A percentile compares a stretch with the other conserved stretches of the same genome.
phyloP scores from a whole-genome alignment of 2,888 invertebrate genomes.

The Drosophila mercatorum region DNA sequence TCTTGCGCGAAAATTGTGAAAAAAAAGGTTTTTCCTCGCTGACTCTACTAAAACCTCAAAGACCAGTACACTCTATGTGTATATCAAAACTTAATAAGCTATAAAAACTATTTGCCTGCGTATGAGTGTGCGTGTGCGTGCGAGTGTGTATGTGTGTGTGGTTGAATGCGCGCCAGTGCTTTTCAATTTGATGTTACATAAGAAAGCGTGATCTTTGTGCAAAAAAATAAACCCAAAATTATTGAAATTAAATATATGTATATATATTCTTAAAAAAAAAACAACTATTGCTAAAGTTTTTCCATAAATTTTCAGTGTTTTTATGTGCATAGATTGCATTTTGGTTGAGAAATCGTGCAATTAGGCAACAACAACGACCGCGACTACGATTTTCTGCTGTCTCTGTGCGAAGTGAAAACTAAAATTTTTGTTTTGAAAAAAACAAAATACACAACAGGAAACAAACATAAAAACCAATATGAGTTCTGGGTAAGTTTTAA shows the following conservation, averaged over 20 bases:
- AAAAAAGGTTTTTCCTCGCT: constrained; percentile 61
- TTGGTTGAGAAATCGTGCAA: constrained; percentile 61
- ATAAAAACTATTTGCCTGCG: constrained; percentile 28
- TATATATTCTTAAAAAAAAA: constrained; percentile 2
- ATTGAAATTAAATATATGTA: constrained; percentile 1
- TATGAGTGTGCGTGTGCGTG: not conserved
- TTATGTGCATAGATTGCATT: constrained; percentile 63
- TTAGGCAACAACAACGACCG: constrained; percentile 49
- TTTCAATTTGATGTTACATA: constrained; percentile 59
- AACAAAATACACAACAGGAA: constrained; percentile 10
- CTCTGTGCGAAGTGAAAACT: constrained; percentile 29
- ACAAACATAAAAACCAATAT: constrained; percentile 40
- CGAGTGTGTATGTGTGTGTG: constrained; percentile 16
- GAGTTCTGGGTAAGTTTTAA: constrained; percentile 69
- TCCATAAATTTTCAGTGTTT: constrained; percentile 69
- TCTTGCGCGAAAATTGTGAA: constrained; percentile 63
- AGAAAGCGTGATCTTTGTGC: constrained; percentile 64
- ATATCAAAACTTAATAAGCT: not conserved
- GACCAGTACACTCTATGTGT: not conserved
- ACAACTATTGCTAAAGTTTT: constrained; percentile 32
- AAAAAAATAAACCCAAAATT: constrained; percentile 23
- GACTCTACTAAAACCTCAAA: constrained; percentile 23
- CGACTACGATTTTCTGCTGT: constrained; percentile 30
- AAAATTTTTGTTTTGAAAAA: constrained; percentile 7
- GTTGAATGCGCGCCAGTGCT: constrained; percentile 24